phyloP scores from a whole-genome alignment of 1,140 invertebrate species.

The Drosophila yakuba region DNA sequence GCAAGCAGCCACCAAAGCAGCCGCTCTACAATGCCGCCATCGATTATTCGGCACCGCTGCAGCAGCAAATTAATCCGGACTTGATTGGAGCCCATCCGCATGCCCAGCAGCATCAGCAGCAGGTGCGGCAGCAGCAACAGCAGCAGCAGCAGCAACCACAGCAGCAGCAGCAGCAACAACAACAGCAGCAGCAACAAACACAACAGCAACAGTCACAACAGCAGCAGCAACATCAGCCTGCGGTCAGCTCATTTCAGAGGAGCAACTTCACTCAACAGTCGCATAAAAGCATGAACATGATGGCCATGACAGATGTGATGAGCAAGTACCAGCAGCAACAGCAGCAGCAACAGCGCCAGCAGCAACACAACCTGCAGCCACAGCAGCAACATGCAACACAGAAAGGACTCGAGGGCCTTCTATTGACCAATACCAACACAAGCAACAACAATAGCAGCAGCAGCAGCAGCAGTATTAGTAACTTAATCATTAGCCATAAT shows the following conservation, averaged over 20 bases:
- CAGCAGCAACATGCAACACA: slow-evolving; percentile 25
- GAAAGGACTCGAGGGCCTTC: slow-evolving; percentile 41
- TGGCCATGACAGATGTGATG: slow-evolving; percentile 73
- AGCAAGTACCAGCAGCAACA: slow-evolving; percentile 67
- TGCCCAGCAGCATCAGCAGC: slow-evolving; percentile 77
- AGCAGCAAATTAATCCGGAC: slow-evolving; percentile 81
- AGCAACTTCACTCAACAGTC: slow-evolving; percentile 47
- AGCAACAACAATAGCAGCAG: slow-evolving; percentile 43
- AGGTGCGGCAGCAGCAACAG: slow-evolving; percentile 64
- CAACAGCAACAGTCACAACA: slow-evolving; percentile 31
- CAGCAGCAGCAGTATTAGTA: slow-evolving; percentile 83
- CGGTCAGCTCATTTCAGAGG: slow-evolving; percentile 17
- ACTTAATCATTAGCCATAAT: slow-evolving; percentile 84
- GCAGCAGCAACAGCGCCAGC: slow-evolving; percentile 38
- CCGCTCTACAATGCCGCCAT: slow-evolving; percentile 73
- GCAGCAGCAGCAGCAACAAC: slow-evolving; percentile 38
- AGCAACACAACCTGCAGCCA: slow-evolving; percentile 53
- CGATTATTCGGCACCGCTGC: slow-evolving; percentile 80
- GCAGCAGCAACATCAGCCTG: slow-evolving; percentile 45
- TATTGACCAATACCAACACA: slow-evolving; percentile 56
- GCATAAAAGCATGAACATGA: slow-evolving; percentile 56
- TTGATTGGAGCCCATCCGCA: slow-evolving; percentile 81
- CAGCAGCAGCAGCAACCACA: slow-evolving; percentile 44
- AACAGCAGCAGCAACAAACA: slow-evolving; percentile 25
- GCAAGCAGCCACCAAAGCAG: slow-evolving; percentile 50